Evolutionary conservation across 2,888 invertebrate genomes (phyloP), one percentile per base, ranked within the genome.

Genomic region (Gymnocheta viridis): DNA sequence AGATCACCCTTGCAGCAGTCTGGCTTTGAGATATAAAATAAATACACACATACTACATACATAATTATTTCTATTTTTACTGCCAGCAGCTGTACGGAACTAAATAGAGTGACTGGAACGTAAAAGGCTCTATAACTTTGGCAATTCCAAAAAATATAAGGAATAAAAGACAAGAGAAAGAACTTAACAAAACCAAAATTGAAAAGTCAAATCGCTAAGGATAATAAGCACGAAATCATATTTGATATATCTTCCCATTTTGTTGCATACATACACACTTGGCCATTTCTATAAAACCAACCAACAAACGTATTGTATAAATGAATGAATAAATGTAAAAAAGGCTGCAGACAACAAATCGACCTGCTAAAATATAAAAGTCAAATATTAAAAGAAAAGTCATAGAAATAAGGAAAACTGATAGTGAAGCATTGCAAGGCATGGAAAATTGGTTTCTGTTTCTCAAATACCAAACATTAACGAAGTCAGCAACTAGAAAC

Each of bases 391-490:
- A 6, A 66, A 80, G 62, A 60, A 54, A 70, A 76, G 44, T 66
- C 47, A 73, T 64, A 62, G 76, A 77, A 35, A 86, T 83, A 86
- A 87, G 86, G 85, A 86, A 87, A 86, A 87, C 84, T 86, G 85
- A 87, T 86, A 82, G 80, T 56, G 82, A 76, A 85, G 74, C 86
- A 62, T 77, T 67, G 82, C 67, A 80, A 81, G 47, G 87, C 86
- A 84, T 86, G 81, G 85, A 86, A 87, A 87, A 87, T 86, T 85
- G 85, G 56, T 85, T 85, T 85, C 85, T 60, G 54, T 44, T 60
- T 19, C 38, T 44, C 19, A 14, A 69, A 69, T 35, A 29, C 17
- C 38, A 74, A 32, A 14, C 35, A 32, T 38, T 22, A 38, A 38
- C 35, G 22, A 9, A 44, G 32, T 72, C 17, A 9, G 32, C 58